Conservation (phyloP, 2,113 vertebrate genomes). For the Poicephalus meyeri region DNA sequence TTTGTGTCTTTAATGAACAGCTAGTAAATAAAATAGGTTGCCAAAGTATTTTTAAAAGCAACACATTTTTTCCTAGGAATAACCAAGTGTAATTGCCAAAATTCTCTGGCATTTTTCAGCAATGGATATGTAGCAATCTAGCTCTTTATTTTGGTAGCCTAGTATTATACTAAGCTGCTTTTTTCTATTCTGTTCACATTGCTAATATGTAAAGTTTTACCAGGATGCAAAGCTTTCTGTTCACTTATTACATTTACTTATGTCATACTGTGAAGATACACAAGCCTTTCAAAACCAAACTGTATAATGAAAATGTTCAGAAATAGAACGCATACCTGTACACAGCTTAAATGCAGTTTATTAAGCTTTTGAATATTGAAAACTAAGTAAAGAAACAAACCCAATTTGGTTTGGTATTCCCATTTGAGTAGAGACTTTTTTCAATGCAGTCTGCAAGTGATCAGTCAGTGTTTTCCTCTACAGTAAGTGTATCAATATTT, state of each 20-base stretch:
- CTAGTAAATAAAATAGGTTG: background rate
- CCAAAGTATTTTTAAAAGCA: background rate
- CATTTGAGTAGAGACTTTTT: background rate
- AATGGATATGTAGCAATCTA: background rate
- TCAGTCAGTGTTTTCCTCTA: slow-evolving; percentile 7
- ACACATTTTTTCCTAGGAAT: background rate
- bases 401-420: slow-evolving; percentile 3
- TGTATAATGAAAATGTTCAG: background rate
- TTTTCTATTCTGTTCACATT: background rate
- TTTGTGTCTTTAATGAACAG: background rate
- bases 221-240: background rate
- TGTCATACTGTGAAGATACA: background rate
- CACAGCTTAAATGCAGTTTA: background rate
- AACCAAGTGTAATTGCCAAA: background rate
- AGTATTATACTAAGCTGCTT: background rate
- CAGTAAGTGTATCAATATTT: slow-evolving; percentile 46
- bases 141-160: background rate
- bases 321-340: slow-evolving; percentile 9
- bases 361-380: background rate
- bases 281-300: background rate
- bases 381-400: background rate
- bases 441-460: background rate
- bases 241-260: background rate
- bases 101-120: background rate
- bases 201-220: background rate